Percentiles rank a stretch among this genome's conserved stretches.
phyloP scores from a whole-genome alignment of 2,113 vertebrate species.

The Muntiacus reevesi region DNA sequence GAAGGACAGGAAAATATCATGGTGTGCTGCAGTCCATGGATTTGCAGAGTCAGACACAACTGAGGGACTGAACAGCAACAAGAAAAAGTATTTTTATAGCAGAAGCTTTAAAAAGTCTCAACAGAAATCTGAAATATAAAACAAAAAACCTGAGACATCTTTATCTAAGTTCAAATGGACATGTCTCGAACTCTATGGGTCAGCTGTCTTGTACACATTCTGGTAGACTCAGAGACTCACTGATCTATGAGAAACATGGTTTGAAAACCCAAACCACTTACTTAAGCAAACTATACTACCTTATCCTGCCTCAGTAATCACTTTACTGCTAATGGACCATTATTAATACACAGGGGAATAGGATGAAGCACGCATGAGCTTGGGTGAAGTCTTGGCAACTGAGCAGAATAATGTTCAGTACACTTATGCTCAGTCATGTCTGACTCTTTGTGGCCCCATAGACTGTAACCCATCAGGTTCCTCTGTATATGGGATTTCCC shows the following conservation, averaged over 20 bases:
- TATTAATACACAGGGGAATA: background rate
- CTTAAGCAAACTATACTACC: background rate
- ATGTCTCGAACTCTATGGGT: background rate
- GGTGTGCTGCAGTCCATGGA: background rate
- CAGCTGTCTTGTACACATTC: background rate
- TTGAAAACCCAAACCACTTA: background rate
- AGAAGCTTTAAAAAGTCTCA: background rate
- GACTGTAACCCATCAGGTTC: background rate
- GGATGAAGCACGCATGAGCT: background rate
- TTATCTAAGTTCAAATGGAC: background rate
- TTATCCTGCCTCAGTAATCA: background rate
- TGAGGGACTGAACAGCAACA: background rate
- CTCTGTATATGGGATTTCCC: background rate
- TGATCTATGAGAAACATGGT: background rate
- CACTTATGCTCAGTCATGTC: background rate
- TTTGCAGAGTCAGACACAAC: background rate
- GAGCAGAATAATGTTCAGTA: background rate
- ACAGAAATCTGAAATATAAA: background rate
- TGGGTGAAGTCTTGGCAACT: background rate
- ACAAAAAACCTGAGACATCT: background rate
- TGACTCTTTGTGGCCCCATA: background rate
- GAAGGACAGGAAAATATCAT: background rate
- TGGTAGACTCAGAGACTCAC: background rate
- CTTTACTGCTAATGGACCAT: background rate
- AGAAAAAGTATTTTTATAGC: background rate